Evolutionary conservation across 2,113 vertebrate species (phyloP), one percentile per base, ranked within the genome.

Genomic region (Nansenia antarctica): DNA sequence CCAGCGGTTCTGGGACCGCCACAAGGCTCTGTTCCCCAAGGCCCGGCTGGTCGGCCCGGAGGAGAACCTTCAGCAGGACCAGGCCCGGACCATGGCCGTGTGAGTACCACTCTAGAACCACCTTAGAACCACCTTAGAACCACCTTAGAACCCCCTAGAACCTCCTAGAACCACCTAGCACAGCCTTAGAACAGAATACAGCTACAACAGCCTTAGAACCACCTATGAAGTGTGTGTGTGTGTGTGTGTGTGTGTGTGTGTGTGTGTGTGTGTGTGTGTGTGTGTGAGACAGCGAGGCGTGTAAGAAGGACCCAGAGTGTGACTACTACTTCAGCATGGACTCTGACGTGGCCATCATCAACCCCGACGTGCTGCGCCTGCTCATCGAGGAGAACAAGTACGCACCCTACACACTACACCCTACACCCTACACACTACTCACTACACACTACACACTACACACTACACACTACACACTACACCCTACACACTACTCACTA

Each of bases 311-410:
- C 62, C 64, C 77, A 0, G 15, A 74, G 54, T 94, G 93, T 45
- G 91, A 91, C 42, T 93, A 91, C 69, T 94, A 93, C 86, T 92
- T 93, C 74, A 94, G 90, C 64, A 71, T 94, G n/a, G 93, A 94
- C 0, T 82, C 91, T 0, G 92, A 93, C 0, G 85, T 91, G 0
- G 85, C 90, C 9, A 57, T 94, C 39, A 85, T 80, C 29, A 93
- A 93, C 77, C 86, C 49, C 0, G 88, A 92, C 59, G 83, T 83
- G 15, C 78, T 94, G 42, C 85, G 85, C 14, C 77, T 89, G 31
- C 90, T 94, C 31, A 89, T 94, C 0, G 89, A 93, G 42, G 91
- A 92, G 22, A 93, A 94, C 85, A 92, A 89, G 93, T 93, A 24
- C 60, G 83, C 49, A 8, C 20, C 1, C 12, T 3, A 24, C 52